phyloP scores from a whole-genome alignment of 2,888 invertebrate species.

The Julus scanicus region DNA sequence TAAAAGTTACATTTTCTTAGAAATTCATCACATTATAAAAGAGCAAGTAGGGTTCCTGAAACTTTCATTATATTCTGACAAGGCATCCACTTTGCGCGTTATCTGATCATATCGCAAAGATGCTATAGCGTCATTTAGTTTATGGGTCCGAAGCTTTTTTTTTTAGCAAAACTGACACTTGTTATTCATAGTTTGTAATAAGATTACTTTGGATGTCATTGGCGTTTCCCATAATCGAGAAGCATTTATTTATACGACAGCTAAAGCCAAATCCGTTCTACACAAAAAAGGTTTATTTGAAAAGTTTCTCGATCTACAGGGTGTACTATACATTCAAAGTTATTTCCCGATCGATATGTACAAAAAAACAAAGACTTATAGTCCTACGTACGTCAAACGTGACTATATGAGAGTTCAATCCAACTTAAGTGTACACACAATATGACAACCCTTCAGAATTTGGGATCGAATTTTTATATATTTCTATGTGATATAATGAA shows the following conservation, averaged over 20 bases:
- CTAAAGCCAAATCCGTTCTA: neutral
- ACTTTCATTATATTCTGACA: neutral
- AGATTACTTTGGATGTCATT: neutral
- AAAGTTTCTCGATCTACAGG: neutral
- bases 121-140: conserved; percentile 27
- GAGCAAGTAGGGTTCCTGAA: neutral
- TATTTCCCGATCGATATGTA: too few relatives aligned
- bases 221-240: neutral
- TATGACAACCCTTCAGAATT: too few relatives aligned
- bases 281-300: neutral
- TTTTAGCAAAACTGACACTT: conserved; percentile 26
- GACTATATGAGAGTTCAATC: too few relatives aligned
- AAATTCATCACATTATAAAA: neutral
- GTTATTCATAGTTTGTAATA: conserved; percentile 16
- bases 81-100: neutral
- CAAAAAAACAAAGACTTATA: too few relatives aligned
- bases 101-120: conserved; percentile 13
- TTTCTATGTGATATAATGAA: too few relatives aligned
- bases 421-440: too few relatives aligned
- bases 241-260: neutral
- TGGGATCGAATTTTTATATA: too few relatives aligned
- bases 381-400: too few relatives aligned
- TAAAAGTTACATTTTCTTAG: neutral
- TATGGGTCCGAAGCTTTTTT: neutral
- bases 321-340: neutral